These are phyloP conservation scores for Orthosia cruda DNA, from an alignment of 2,888 invertebrate species.

Conservation along the genomic window DNA sequence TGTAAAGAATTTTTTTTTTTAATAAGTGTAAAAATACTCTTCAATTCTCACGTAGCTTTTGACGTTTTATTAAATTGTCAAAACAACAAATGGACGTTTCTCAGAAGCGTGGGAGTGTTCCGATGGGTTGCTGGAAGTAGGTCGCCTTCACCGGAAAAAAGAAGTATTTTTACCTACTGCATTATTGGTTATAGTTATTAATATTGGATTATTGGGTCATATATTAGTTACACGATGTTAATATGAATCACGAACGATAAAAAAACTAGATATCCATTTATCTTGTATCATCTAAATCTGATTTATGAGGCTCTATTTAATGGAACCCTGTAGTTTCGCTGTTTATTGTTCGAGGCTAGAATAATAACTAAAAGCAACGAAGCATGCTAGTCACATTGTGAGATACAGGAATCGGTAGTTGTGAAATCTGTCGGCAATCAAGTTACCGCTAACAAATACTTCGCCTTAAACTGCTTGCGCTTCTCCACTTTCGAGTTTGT, in stretches of 20 bases:
- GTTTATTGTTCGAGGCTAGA: slow-evolving; percentile 48
- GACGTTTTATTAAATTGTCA: slow-evolving; percentile 84
- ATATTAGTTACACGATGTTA: slow-evolving; percentile 25
- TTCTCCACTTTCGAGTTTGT: slow-evolving; percentile 79
- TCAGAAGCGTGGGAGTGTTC: slow-evolving; percentile 84
- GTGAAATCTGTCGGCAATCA: slow-evolving; percentile 76
- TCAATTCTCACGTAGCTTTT: slow-evolving; percentile 71
- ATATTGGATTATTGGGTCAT: slow-evolving; percentile 40
- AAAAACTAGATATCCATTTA: slow-evolving; percentile 14
- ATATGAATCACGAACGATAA: slow-evolving; percentile 18
- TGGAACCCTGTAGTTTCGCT: slow-evolving; percentile 26
- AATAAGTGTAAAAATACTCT: slow-evolving; percentile 48
- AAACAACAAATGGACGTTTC: slow-evolving; percentile 83
- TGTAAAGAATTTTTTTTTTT: too few species aligned
- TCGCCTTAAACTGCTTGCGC: slow-evolving; percentile 73
- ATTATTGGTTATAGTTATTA: slow-evolving; percentile 45
- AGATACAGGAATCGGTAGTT: slow-evolving; percentile 69
- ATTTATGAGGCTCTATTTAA: slow-evolving; percentile 12
- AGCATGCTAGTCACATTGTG: slow-evolving; percentile 63
- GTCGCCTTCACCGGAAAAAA: slow-evolving; percentile 80
- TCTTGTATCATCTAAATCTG: slow-evolving; percentile 19
- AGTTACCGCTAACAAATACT: slow-evolving; percentile 75
- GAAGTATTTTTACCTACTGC: slow-evolving; percentile 44
- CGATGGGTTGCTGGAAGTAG: slow-evolving; percentile 77
- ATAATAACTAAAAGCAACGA: slow-evolving; percentile 55